Conservation (phyloP, 2,113 vertebrate species). For the Sceloporus undulatus region DNA sequence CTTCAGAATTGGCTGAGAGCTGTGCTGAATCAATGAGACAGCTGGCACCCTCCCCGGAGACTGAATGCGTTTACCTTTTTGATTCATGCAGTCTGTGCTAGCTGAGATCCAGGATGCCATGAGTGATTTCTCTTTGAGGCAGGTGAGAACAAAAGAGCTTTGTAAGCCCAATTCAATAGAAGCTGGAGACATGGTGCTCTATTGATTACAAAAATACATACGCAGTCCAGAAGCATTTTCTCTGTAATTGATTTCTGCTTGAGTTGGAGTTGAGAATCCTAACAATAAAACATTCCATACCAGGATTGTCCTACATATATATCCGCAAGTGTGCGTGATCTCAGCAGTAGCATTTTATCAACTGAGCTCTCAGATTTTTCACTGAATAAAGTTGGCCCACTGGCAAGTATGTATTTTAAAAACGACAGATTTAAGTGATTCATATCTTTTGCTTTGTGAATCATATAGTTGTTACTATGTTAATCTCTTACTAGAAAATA, state of each 20-base stretch:
- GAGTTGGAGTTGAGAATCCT: slow-evolving; percentile 65
- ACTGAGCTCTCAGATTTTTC: slow-evolving; percentile 62
- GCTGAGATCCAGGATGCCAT: slow-evolving; percentile 73
- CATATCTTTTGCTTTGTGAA: slow-evolving; percentile 7
- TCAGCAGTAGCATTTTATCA: slow-evolving; percentile 65
- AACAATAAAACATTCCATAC: slow-evolving; percentile 57
- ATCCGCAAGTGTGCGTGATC: slow-evolving; percentile 65
- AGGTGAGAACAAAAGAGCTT: slow-evolving; percentile 83
- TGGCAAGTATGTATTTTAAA: background rate
- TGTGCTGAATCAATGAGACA: slow-evolving; percentile 80
- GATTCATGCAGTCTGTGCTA: slow-evolving; percentile 74
- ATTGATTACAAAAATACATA: slow-evolving; percentile 75
- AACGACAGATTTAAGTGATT: background rate
- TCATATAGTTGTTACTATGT: background rate
- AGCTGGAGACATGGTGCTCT: slow-evolving; percentile 66
- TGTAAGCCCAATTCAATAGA: slow-evolving; percentile 80
- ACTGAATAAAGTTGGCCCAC: slow-evolving; percentile 47
- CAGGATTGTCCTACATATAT: slow-evolving; percentile 71
- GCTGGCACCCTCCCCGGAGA: slow-evolving; percentile 78
- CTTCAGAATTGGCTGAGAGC: slow-evolving; percentile 75
- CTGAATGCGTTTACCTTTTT: slow-evolving; percentile 74
- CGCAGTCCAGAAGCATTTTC: slow-evolving; percentile 71
- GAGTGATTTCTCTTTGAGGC: slow-evolving; percentile 81
- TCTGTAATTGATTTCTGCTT: slow-evolving; percentile 73
- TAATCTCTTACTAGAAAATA: background rate